These are phyloP conservation scores for Leptatherina wallacei DNA, from an alignment of 2,797 vertebrate species.

Conservation along the genomic window DNA sequence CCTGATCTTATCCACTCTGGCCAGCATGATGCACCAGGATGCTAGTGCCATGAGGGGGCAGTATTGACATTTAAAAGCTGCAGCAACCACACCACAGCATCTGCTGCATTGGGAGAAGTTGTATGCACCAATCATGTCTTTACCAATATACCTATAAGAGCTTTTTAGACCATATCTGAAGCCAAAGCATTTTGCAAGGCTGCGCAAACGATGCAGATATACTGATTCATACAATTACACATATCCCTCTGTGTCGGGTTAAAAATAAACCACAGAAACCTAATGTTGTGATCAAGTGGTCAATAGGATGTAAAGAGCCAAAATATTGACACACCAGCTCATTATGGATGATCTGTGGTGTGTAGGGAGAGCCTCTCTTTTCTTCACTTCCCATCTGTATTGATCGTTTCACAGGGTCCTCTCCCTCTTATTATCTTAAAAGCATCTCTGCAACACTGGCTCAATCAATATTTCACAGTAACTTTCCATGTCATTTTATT, in stretches of 20 bases:
- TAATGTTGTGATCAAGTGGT: constrained; percentile 51
- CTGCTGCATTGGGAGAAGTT: constrained; percentile 35
- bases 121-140: constrained; percentile 33
- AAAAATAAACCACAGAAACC: constrained; percentile 28
- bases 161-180: constrained; percentile 15
- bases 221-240: constrained; percentile 4
- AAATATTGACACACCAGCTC: constrained; percentile 76
- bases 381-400: constrained; percentile 78
- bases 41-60: constrained; percentile 65
- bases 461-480: constrained; percentile 78
- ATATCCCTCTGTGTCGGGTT: constrained; percentile 12
- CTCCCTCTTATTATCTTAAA: constrained; percentile 82
- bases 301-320: constrained; percentile 65
- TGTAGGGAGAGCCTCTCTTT: constrained; percentile 75
- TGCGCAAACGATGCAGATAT: constrained; percentile 12
- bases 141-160: constrained; percentile 18
- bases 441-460: constrained; percentile 80
- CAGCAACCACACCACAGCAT: constrained; percentile 8
- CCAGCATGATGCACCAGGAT: constrained; percentile 32
- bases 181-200: constrained; percentile 24
- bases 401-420: constrained; percentile 76
- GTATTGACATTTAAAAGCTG: constrained; percentile 58
- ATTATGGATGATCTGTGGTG: constrained; percentile 81
- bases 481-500: constrained; percentile 66
- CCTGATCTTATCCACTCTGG: constrained; percentile 20